Evolutionary conservation across 2,888 invertebrate species (phyloP), one percentile per base, ranked within the genome.

Genomic region (Pterostichus madidus): DNA sequence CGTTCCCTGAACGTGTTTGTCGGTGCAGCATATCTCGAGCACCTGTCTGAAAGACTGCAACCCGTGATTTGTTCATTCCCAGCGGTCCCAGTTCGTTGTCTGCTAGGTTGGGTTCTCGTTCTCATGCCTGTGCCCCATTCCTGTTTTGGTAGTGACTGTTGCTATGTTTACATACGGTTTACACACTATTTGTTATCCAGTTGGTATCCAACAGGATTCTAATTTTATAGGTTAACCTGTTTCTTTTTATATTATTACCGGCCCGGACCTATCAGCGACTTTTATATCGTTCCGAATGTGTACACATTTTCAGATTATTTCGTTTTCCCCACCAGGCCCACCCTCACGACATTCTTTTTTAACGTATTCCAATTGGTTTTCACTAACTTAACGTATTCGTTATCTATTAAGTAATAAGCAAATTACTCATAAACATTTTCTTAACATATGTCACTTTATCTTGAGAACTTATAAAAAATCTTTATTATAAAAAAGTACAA

Each of bases 101-200:
- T 80, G 73, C 80, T 71, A 80, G 73, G 73, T 73, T 73, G 71
- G 80, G 80, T 73, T 80, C 49, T 53, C 44, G 64, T 15, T 73
- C 24, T 56, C 71, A 80, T 73, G 71, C 80, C 56, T 80, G 80
- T 83, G 53, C 76, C 76, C 61, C 82, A 49, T 64, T 76, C 83
- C 83, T 83, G 83, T 83, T 83, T 83, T 83, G 83, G 83, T 83
- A 83, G 77, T 64, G 83, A 83, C 83, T 83, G 83, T 83, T 83
- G 83, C 83, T 83, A 46, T 83, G 83, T 83, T 83, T 83, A 83
- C 83, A 83, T 83, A 64, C 64, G 59, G 71, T 82, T 82, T 82
- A 82, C 81, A 68, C 79, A 59, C 46, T 53, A 75, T 61, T 61
- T 77, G 64, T 61, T 76, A 64, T 77, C 76, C 77, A 80, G 39